These are phyloP conservation scores for Dendrophyllia cribrosa DNA, from an alignment of 64 coral and sea anemone genomes.

Conservation along the genomic window DNA sequence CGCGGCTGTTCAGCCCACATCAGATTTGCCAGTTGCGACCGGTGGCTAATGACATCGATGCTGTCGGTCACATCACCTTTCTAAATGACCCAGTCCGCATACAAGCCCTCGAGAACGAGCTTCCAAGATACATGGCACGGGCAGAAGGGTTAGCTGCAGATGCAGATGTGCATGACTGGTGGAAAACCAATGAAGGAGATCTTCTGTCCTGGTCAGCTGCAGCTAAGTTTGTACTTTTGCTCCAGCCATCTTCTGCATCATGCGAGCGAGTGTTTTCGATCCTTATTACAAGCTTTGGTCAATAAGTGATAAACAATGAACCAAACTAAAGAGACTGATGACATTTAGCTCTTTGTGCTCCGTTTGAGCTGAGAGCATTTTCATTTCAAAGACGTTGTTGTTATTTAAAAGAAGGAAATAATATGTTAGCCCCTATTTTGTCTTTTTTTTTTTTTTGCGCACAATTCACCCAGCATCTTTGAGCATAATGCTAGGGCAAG, in stretches of 20 bases:
- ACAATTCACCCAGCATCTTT: no score
- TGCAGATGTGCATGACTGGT: slow-evolving; percentile 31
- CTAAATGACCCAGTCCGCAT: slow-evolving; percentile 30
- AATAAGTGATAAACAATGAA: slow-evolving; percentile 28
- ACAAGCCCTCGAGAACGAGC: slow-evolving; percentile 55
- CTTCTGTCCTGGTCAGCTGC: slow-evolving; percentile 46
- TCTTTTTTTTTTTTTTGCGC: no score
- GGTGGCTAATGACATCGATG: slow-evolving; percentile 57
- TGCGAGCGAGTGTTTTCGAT: slow-evolving; percentile 60
- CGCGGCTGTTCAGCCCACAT: neutral
- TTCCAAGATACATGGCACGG: slow-evolving; percentile 49
- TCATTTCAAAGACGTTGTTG: no score
- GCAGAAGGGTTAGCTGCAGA: slow-evolving; percentile 45
- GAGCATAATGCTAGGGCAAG: no score
- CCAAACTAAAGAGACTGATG: no score
- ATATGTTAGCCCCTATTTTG: no score
- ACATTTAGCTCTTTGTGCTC: no score
- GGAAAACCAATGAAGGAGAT: slow-evolving; percentile 51
- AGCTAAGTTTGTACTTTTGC: slow-evolving; percentile 20
- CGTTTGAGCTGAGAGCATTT: no score
- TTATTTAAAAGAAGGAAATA: no score
- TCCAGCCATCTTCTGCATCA: slow-evolving; percentile 52
- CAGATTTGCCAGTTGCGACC: slow-evolving; percentile 40
- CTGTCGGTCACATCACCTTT: slow-evolving; percentile 31
- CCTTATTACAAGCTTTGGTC: slow-evolving; percentile 40